A percentile compares a stretch with the other conserved stretches of the same genome.
Evolutionary conservation across 1,140 invertebrate genomes (phyloP).

Genomic region (Dinoponera quadriceps): DNA sequence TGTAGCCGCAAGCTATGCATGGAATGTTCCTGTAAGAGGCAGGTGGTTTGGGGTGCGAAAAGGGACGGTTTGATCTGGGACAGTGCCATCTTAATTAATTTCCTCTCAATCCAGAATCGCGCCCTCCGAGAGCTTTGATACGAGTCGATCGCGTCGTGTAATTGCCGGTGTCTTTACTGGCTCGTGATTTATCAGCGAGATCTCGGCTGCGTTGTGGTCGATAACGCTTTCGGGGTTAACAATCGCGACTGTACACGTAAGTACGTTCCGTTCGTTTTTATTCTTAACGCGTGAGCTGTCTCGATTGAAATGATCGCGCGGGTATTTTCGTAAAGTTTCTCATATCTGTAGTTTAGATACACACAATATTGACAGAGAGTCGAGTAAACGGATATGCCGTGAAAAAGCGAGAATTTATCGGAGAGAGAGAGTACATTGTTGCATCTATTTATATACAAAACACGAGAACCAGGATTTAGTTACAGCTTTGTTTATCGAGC

Average conservation of each 20-base stretch:
- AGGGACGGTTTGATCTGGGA: constrained; percentile 67
- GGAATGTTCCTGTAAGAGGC: constrained; percentile 69
- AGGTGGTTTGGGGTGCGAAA: constrained; percentile 66
- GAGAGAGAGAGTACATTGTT: background rate
- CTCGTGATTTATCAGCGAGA: background rate
- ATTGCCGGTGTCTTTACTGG: background rate
- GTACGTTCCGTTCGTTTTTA: background rate
- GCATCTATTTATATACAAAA: constrained; percentile 10
- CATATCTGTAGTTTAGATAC: constrained; percentile 2
- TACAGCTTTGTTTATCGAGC: background rate
- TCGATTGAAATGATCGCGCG: background rate
- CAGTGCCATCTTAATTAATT: constrained; percentile 74
- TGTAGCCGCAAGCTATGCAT: constrained; percentile 74
- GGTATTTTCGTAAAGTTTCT: background rate
- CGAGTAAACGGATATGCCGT: background rate
- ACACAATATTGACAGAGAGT: background rate
- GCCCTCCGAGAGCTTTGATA: constrained; percentile 52
- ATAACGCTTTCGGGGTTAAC: background rate
- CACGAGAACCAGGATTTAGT: constrained; percentile 6
- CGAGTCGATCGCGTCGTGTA: constrained; percentile 4
- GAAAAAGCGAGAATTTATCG: background rate
- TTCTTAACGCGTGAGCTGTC: background rate
- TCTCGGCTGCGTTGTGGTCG: background rate
- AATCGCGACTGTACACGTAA: background rate
- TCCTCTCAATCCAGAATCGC: constrained; percentile 64